A percentile compares a stretch with the other conserved stretches of the same genome.
Evolutionary conservation across 1,140 invertebrate genomes (phyloP).

Genomic region (Manduca sexta): DNA sequence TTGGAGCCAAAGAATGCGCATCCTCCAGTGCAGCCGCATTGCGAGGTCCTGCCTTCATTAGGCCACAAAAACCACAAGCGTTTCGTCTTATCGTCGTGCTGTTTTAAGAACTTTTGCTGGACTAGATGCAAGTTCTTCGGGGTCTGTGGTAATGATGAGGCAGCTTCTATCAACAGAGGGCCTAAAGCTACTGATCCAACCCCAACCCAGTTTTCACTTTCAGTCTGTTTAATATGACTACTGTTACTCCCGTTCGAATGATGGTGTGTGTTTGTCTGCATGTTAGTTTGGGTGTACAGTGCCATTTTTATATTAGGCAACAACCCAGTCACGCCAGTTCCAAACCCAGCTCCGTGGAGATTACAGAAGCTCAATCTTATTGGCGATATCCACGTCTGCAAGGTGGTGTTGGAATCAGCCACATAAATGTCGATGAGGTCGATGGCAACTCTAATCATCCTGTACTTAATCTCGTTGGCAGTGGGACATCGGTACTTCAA

Average conservation of each 20-base stretch:
- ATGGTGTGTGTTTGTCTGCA: conserved; percentile 57
- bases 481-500: conserved; percentile 87
- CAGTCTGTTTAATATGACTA: conserved; percentile 51
- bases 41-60: conserved; percentile 76
- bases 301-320: conserved; percentile 79
- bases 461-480: conserved; percentile 94
- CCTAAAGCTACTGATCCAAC: conserved; percentile 92
- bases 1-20: conserved; percentile 95
- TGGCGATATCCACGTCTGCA: conserved; percentile 92
- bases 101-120: conserved; percentile 90
- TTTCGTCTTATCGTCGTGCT: conserved; percentile 91
- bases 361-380: conserved; percentile 93
- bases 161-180: conserved; percentile 94
- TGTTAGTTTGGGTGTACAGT: conserved; percentile 64
- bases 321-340: conserved; percentile 91
- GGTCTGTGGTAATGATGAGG: conserved; percentile 83
- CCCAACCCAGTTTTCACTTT: conserved; percentile 91
- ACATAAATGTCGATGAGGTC: conserved; percentile 94
- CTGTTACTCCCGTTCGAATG: conserved; percentile 53
- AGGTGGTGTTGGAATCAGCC: conserved; percentile 89
- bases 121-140: conserved; percentile 83
- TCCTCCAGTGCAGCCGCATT: conserved; percentile 96
- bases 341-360: conserved; percentile 92
- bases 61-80: conserved; percentile 97
- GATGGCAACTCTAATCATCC: conserved; percentile 91